phyloP scores from a whole-genome alignment of 2,888 invertebrate genomes.

The Machimus rusticus region DNA sequence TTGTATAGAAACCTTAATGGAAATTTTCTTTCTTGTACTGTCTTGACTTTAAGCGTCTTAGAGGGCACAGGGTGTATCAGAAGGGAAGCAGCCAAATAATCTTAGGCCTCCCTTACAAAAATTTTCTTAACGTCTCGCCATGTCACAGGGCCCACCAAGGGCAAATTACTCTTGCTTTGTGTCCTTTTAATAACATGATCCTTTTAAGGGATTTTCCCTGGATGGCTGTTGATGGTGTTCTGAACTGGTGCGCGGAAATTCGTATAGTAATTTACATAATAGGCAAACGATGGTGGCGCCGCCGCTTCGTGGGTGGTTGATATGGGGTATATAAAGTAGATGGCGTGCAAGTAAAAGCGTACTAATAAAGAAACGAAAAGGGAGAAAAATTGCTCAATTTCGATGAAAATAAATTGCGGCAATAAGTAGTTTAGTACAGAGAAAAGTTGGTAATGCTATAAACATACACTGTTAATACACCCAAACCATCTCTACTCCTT shows the following conservation, averaged over 20 bases:
- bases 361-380: background rate
- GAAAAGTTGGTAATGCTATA: background rate
- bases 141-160: background rate
- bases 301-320: background rate
- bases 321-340: background rate
- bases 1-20: background rate
- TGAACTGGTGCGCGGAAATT: background rate
- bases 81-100: background rate
- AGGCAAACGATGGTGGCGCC: background rate
- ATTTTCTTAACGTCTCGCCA: background rate
- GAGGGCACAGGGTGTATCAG: background rate
- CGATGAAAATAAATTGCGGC: background rate
- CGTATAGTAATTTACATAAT: background rate
- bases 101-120: background rate
- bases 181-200: background rate
- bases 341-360: background rate
- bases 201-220: background rate
- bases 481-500: no score
- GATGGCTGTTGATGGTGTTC: background rate
- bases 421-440: background rate
- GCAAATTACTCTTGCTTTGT: background rate
- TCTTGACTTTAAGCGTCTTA: background rate
- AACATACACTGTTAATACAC: no score
- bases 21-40: background rate
- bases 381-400: background rate